These are phyloP conservation scores for Hypomecis atomaria DNA, from an alignment of 2,888 invertebrate species.

Conservation along the genomic window DNA sequence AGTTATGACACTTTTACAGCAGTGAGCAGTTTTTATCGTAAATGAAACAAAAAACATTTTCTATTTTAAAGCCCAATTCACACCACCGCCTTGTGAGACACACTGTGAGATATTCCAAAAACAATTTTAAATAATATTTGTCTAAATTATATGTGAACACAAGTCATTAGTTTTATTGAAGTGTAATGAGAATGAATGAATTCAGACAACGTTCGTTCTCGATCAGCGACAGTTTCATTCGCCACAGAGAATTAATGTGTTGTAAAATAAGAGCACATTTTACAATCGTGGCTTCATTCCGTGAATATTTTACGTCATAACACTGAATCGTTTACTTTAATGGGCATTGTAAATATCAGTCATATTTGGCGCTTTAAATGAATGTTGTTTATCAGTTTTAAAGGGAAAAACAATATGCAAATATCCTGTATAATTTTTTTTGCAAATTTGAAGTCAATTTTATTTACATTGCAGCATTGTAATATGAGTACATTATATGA, in stretches of 20 bases:
- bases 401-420: too few species aligned
- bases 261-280: constrained; percentile 14
- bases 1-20: too few species aligned
- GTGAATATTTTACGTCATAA: not conserved
- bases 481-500: too few species aligned
- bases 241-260: constrained; percentile 10
- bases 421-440: too few species aligned
- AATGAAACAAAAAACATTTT: too few species aligned
- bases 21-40: too few species aligned
- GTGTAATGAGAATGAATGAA: constrained; percentile 12
- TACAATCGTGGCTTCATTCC: not conserved
- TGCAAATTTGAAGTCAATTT: too few species aligned
- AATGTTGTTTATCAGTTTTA: too few species aligned
- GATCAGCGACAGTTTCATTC: constrained; percentile 10
- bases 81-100: too few species aligned
- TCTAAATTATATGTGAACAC: not conserved
- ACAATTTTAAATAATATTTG: not conserved
- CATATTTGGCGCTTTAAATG: not conserved
- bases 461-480: too few species aligned
- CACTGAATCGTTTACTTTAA: not conserved
- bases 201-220: constrained; percentile 3
- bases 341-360: not conserved
- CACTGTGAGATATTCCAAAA: too few species aligned
- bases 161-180: constrained; percentile 11
- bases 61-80: too few species aligned